phyloP scores from a whole-genome alignment of 2,797 vertebrate species.

The Falco naumanni region DNA sequence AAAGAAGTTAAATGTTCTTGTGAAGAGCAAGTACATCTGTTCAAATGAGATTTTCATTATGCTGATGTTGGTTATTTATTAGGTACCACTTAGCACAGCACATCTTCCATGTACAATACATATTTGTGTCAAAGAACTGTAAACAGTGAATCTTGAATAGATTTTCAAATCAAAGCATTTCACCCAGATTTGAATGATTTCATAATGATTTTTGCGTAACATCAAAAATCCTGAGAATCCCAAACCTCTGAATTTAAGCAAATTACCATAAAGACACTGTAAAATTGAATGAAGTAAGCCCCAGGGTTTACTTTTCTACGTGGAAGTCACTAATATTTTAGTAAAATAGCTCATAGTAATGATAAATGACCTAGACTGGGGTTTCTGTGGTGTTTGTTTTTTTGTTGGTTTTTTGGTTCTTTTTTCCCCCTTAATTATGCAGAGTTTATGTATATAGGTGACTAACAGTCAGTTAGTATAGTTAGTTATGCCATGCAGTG shows the following conservation, averaged over 20 bases:
- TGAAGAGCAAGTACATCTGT: neutral
- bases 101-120: neutral
- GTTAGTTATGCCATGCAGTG: neutral
- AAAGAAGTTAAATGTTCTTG: neutral
- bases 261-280: neutral
- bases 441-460: neutral
- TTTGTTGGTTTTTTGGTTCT: neutral
- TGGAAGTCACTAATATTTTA: neutral
- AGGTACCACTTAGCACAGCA: neutral
- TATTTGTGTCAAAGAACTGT: neutral
- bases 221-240: neutral
- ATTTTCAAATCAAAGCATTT: neutral
- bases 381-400: neutral
- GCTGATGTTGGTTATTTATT: neutral
- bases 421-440: neutral
- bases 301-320: neutral
- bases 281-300: neutral
- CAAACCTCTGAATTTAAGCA: neutral
- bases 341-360: neutral
- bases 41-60: neutral
- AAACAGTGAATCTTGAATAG: neutral
- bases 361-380: neutral
- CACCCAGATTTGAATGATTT: neutral
- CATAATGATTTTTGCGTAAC: neutral
- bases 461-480: neutral